phyloP scores from a whole-genome alignment of 2,888 invertebrate species.

The Archaeoteleia sp. region DNA sequence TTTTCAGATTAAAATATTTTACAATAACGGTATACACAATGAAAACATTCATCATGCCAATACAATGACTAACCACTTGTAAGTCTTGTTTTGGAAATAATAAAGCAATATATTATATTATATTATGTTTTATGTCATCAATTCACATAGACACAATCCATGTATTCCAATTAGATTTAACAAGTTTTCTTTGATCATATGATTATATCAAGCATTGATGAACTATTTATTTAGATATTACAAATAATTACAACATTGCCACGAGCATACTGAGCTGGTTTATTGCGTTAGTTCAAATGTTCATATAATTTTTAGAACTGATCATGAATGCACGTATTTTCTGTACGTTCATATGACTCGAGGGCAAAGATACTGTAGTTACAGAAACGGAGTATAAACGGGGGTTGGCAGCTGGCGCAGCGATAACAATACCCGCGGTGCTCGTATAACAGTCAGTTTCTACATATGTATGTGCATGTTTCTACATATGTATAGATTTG shows the following conservation, averaged over 20 bases:
- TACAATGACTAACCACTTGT: too few species aligned
- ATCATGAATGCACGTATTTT: conserved; percentile 43
- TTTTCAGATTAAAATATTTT: too few species aligned
- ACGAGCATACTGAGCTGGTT: conserved; percentile 1
- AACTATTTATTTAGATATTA: background rate
- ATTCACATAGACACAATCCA: too few species aligned
- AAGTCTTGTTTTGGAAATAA: too few species aligned
- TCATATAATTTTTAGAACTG: conserved; percentile 38
- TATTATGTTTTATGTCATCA: too few species aligned
- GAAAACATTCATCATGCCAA: too few species aligned
- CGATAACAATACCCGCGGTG: conserved; percentile 67
- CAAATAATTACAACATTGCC: conserved; percentile 18
- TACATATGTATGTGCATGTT: conserved; percentile 36
- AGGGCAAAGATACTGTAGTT: conserved; percentile 51
- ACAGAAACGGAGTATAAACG: conserved; percentile 51
- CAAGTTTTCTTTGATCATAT: too few species aligned
- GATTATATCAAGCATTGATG: background rate
- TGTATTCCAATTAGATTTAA: too few species aligned
- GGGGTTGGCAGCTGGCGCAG: conserved; percentile 63
- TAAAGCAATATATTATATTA: too few species aligned
- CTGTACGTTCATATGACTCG: conserved; percentile 39
- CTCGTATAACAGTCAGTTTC: conserved; percentile 63
- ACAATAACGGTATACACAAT: too few species aligned
- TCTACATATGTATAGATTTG: conserved; percentile 50
- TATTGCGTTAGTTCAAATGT: conserved; percentile 37